Evolutionary conservation across 2,888 invertebrate species (phyloP).

Genomic region (Pinctada fucata): DNA sequence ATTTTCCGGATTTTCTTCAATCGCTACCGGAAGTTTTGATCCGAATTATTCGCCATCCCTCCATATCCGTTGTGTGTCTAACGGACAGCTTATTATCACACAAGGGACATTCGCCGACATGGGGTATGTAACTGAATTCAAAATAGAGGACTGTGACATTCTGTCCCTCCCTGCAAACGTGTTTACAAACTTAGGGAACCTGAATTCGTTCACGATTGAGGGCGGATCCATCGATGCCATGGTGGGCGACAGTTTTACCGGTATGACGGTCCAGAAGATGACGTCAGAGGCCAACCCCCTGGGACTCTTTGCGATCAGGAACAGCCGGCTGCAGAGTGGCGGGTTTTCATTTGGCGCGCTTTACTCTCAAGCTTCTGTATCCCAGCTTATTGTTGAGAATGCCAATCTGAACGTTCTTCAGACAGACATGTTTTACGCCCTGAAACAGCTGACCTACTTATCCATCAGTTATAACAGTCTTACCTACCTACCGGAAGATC

Average conservation of each 20-base stretch:
- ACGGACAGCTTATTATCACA: slow-evolving; percentile 22
- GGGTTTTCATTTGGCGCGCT: slow-evolving; percentile 48
- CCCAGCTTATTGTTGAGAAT: slow-evolving; percentile 40
- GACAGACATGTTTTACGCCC: slow-evolving; percentile 46
- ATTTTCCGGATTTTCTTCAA: slow-evolving; percentile 33
- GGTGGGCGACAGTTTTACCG: slow-evolving; percentile 50
- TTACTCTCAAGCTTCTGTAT: slow-evolving; percentile 42
- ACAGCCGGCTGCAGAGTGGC: slow-evolving; percentile 47
- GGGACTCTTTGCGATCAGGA: slow-evolving; percentile 49
- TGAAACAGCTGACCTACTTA: slow-evolving; percentile 40
- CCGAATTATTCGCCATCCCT: slow-evolving; percentile 39
- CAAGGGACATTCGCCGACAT: slow-evolving; percentile 32
- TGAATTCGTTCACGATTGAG: slow-evolving; percentile 52
- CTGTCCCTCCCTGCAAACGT: slow-evolving; percentile 45
- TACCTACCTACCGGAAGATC: slow-evolving; percentile 37
- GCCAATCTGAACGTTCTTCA: slow-evolving; percentile 39
- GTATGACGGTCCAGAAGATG: slow-evolving; percentile 48
- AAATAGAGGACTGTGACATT: slow-evolving; percentile 51
- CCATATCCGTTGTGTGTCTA: slow-evolving; percentile 19
- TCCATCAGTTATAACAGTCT: slow-evolving; percentile 51
- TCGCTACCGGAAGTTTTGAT: slow-evolving; percentile 42
- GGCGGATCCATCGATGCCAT: slow-evolving; percentile 50
- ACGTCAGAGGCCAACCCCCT: slow-evolving; percentile 30
- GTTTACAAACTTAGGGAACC: slow-evolving; percentile 45
- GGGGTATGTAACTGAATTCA: slow-evolving; percentile 34